Conservation (phyloP, 2,797 vertebrate species). For the Mionectes olivaceus region DNA sequence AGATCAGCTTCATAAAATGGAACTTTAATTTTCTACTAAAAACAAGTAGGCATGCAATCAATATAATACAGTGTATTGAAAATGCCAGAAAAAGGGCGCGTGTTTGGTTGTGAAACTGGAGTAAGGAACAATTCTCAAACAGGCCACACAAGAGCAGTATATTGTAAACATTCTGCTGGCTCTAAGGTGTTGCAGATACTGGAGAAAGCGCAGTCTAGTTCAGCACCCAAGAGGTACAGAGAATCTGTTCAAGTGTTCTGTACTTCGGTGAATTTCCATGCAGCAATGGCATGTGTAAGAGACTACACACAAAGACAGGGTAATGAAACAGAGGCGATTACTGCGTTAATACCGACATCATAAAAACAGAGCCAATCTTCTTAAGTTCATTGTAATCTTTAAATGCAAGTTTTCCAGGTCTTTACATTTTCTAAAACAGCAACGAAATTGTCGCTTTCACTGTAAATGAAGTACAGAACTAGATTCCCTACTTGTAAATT, state of each 20-base stretch:
- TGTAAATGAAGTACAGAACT: slow-evolving; percentile 29
- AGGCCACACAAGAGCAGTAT: not conserved
- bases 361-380: accelerated
- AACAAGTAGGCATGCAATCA: slow-evolving; percentile 36
- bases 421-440: not conserved
- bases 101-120: slow-evolving; percentile 2
- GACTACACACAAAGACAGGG: not conserved
- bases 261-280: not conserved
- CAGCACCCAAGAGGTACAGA: not conserved
- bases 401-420: not conserved
- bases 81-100: slow-evolving; percentile 1
- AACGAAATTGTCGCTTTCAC: not conserved
- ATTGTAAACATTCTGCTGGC: slow-evolving; percentile 51
- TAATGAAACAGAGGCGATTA: not conserved
- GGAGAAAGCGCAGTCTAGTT: not conserved
- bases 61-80: slow-evolving; percentile 26
- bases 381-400: not conserved
- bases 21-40: slow-evolving; percentile 56
- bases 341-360: not conserved
- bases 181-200: slow-evolving; percentile 1
- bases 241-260: not conserved
- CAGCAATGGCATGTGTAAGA: not conserved
- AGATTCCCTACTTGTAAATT: not conserved
- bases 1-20: slow-evolving; percentile 39
- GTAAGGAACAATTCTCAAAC: slow-evolving; percentile 2